Percentiles rank a stretch among this genome's conserved stretches.
Conservation (phyloP, 2,797 vertebrate genomes). For the Amphiprion clarkii region DNA sequence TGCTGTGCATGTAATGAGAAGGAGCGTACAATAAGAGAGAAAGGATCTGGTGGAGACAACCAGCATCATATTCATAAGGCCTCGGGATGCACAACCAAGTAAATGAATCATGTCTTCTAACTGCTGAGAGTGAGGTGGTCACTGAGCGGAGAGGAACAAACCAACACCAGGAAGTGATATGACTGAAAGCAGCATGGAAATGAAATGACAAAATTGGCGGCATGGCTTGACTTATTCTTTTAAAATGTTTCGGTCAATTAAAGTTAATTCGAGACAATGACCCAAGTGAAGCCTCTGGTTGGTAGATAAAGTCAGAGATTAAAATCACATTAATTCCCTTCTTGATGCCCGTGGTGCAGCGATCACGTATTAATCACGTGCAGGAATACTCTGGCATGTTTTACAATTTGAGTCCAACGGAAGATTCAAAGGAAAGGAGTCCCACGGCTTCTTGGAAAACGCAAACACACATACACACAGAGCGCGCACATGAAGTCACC, state of each 20-base stretch:
- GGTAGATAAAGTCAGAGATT: slow-evolving; percentile 43
- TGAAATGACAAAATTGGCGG: neutral
- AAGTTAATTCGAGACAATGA: slow-evolving; percentile 31
- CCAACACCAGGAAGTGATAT: neutral
- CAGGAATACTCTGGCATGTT: slow-evolving; percentile 16
- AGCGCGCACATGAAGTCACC: slow-evolving; percentile 1
- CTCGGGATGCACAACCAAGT: slow-evolving; percentile 32
- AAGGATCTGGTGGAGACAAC: slow-evolving; percentile 35
- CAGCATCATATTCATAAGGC: slow-evolving; percentile 52
- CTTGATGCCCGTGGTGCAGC: slow-evolving; percentile 21
- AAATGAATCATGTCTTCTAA: slow-evolving; percentile 70
- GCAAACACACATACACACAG: neutral
- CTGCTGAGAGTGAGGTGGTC: slow-evolving; percentile 39
- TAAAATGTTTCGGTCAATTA: slow-evolving; percentile 39
- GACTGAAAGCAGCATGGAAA: neutral
- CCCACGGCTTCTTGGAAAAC: neutral
- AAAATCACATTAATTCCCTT: slow-evolving; percentile 44
- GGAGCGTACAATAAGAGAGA: slow-evolving; percentile 22
- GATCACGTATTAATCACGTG: slow-evolving; percentile 28
- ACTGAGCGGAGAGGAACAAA: slow-evolving; percentile 4
- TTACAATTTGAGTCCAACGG: slow-evolving; percentile 10
- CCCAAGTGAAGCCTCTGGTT: slow-evolving; percentile 24
- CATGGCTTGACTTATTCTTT: neutral
- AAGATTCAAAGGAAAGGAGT: slow-evolving; percentile 30
- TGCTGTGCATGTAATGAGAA: slow-evolving; percentile 69